Evolutionary conservation across 2,888 invertebrate species (phyloP).

Genomic region (Caenorhabditis auriculariae): DNA sequence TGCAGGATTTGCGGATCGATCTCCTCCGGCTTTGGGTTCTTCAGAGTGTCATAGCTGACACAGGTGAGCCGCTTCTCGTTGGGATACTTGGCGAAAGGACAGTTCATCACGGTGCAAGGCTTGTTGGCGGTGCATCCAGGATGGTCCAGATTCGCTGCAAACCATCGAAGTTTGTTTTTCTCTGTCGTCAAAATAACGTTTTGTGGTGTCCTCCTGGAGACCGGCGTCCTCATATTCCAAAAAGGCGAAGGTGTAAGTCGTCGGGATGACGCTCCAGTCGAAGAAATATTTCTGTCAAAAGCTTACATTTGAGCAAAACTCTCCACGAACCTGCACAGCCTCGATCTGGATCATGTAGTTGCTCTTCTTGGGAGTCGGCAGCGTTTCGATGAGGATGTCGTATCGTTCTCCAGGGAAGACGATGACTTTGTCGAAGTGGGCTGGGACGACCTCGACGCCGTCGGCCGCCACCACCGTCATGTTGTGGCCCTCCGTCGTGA

Average conservation of each 20-base stretch:
- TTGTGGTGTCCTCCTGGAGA: constrained; percentile 19
- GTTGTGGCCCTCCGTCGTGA: constrained; percentile 52
- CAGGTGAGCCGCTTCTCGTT: constrained; percentile 42
- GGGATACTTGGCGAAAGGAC: constrained; percentile 46
- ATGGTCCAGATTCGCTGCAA: constrained; percentile 46
- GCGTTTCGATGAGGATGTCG: constrained; percentile 51
- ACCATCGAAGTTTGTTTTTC: background rate
- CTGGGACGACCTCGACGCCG: constrained; percentile 51
- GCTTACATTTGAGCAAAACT: background rate
- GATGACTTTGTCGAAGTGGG: constrained; percentile 41
- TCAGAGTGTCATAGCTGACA: constrained; percentile 36
- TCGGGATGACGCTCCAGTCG: constrained; percentile 44
- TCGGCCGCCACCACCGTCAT: constrained; percentile 56
- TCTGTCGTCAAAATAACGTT: constrained; percentile 10
- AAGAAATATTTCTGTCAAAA: constrained; percentile 23
- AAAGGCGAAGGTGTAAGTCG: constrained; percentile 48
- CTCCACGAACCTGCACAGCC: constrained; percentile 18
- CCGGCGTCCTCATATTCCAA: constrained; percentile 42
- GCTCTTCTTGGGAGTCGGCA: constrained; percentile 33
- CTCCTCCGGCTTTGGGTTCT: constrained; percentile 20
- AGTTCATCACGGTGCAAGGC: constrained; percentile 47
- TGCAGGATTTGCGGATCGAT: constrained; percentile 31
- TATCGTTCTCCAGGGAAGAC: constrained; percentile 61
- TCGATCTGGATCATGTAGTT: constrained; percentile 38
- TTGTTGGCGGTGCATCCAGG: constrained; percentile 30